Conservation (phyloP, 2,888 invertebrate genomes). For the Liposcelis brunnea region DNA sequence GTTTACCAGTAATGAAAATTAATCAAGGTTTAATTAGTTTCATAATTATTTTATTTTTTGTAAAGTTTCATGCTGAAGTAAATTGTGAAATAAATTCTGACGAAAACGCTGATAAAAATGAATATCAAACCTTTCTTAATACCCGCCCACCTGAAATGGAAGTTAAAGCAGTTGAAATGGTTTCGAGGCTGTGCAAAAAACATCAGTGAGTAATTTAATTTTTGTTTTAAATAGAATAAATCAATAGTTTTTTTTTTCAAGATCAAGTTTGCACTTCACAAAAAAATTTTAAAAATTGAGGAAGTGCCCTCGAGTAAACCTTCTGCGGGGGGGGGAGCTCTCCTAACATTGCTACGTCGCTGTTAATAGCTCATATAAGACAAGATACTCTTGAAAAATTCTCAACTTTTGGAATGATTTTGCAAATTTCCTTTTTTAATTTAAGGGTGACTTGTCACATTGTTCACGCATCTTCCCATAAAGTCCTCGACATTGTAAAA, state of each 20-base stretch:
- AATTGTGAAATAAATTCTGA: constrained; percentile 21
- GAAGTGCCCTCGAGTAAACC: too few relatives aligned
- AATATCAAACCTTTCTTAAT: constrained; percentile 43
- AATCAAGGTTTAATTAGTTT: constrained; percentile 8
- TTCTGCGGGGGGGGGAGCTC: too few relatives aligned
- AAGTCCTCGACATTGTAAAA: constrained; percentile 38
- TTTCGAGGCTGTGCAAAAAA: constrained; percentile 37
- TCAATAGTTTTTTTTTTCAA: constrained; percentile 9
- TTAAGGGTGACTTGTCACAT: constrained; percentile 44
- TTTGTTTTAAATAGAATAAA: constrained; percentile 4
- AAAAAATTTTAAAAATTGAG: background rate
- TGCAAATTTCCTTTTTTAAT: constrained; percentile 7
- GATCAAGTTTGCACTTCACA: constrained; percentile 1
- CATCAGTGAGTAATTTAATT: constrained; percentile 34
- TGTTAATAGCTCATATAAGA: too few relatives aligned
- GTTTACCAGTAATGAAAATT: constrained; percentile 9
- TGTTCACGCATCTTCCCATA: constrained; percentile 47
- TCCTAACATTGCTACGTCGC: too few relatives aligned
- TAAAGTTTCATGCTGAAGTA: constrained; percentile 56
- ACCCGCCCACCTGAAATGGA: constrained; percentile 51
- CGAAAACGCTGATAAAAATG: constrained; percentile 30
- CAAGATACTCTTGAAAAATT: too few relatives aligned
- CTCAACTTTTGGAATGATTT: too few relatives aligned
- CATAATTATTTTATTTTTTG: constrained; percentile 15
- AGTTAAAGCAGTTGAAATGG: constrained; percentile 39